Evolutionary conservation across 1,140 invertebrate genomes (phyloP), one percentile per base, ranked within the genome.

Genomic region (Parasteatoda tepidariorum): DNA sequence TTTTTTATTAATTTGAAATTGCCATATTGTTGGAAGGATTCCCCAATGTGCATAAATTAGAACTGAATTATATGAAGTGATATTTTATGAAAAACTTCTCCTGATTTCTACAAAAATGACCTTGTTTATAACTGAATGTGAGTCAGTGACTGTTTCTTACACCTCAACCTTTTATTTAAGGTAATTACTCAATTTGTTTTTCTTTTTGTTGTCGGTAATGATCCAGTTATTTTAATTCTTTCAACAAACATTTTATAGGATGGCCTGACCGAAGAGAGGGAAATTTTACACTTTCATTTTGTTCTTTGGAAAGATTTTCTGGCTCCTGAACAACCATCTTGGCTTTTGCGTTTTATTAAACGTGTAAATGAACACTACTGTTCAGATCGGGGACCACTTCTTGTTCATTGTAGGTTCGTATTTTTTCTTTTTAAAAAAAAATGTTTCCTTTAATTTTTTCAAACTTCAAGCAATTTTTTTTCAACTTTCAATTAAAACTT

Each of bases 301-400:
- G 92, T 97, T 41, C 94, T 95, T 55, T 98, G 96, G 96, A 97
- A 97, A 87, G 95, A 96, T 89, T 98, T 98, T 87, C 94, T 96
- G 87, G 95, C 96, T 3, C 96, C 97, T 0, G 96, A 97, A 87
- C 93, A 97, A 89, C 95, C 96, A 0, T 93, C 95, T 84, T 95
- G 95, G 26, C 94, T 97, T 85, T 91, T 97, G 18, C 94, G 95
- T 86, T 97, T 97, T 88, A 94, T 97, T 61, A 95, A 95, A 88
- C 91, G 95, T 84, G 93, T 97, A 61, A 96, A 97, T 89, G 94
- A 96, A 85, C 94, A 94, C 0, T 96, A 96, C 89, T 94, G 93
- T 0, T 88, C 94, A 85, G 93, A 95, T 88, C 92, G 94, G 86
- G 92, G 95, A 0, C 95, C 96, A 0, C 94, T 96, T 85, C 91